Percentiles rank a stretch among this genome's conserved stretches.
These are phyloP conservation scores for Masticophis lateralis DNA, from an alignment of 2,797 vertebrate species.

Conservation along the genomic window DNA sequence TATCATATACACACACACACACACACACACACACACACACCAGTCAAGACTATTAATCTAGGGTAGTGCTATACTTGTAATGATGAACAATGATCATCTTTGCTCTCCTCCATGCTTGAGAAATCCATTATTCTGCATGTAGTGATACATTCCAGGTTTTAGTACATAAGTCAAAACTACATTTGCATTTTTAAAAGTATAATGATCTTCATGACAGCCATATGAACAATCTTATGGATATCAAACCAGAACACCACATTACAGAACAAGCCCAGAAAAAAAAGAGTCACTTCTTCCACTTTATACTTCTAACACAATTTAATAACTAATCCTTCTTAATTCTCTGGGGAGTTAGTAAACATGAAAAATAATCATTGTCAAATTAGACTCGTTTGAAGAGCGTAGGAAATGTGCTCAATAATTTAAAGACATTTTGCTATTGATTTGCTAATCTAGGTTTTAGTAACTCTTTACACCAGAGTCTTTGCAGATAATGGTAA, in stretches of 20 bases:
- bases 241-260: neutral
- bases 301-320: neutral
- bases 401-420: neutral
- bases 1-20: neutral
- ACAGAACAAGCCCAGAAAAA: neutral
- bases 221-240: neutral
- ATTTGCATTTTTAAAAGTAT: neutral
- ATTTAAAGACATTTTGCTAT: neutral
- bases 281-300: neutral
- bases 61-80: neutral
- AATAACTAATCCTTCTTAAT: neutral
- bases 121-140: neutral
- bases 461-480: neutral
- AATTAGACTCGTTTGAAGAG: neutral
- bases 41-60: neutral
- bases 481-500: neutral
- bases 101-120: neutral
- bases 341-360: neutral
- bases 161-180: neutral
- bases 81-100: neutral
- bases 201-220: neutral
- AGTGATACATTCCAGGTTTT: neutral
- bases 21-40: too few relatives aligned
- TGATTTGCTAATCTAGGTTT: neutral
- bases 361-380: neutral